These are phyloP conservation scores for Melospiza melodia DNA, from an alignment of 2,113 vertebrate genomes.

Conservation along the genomic window DNA sequence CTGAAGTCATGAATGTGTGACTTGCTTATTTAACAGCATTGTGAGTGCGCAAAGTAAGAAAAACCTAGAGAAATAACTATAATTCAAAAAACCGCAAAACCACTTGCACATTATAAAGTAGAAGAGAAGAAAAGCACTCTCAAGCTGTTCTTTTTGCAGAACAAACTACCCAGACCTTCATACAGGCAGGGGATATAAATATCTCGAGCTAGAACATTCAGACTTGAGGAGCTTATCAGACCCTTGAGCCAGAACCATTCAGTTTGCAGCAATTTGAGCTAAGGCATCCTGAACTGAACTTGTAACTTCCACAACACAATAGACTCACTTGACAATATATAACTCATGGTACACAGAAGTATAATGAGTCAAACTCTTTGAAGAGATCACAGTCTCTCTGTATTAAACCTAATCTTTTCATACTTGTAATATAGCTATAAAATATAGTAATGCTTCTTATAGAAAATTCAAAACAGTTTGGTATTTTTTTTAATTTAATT, in stretches of 20 bases:
- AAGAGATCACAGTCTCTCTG: neutral
- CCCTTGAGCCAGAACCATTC: conserved; percentile 16
- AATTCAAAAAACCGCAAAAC: neutral
- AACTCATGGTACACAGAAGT: neutral
- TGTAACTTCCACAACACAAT: neutral
- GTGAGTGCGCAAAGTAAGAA: neutral
- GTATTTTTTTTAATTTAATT: neutral
- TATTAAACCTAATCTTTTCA: neutral
- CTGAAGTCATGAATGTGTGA: neutral
- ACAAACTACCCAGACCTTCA: neutral
- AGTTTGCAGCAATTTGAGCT: neutral
- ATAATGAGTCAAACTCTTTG: neutral
- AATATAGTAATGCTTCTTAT: neutral
- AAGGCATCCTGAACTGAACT: conserved; percentile 18
- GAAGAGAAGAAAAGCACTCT: neutral
- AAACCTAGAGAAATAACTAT: neutral
- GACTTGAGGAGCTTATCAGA: conserved; percentile 12
- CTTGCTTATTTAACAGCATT: neutral
- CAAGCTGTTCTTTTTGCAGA: neutral
- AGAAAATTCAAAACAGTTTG: neutral
- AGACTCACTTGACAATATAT: neutral
- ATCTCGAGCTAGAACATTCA: neutral
- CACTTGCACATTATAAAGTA: neutral
- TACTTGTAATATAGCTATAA: neutral
- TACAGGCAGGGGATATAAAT: neutral